Base-by-base conservation (phyloP, 2,888 invertebrate species). In the Gastrophysa polygoni region DNA sequence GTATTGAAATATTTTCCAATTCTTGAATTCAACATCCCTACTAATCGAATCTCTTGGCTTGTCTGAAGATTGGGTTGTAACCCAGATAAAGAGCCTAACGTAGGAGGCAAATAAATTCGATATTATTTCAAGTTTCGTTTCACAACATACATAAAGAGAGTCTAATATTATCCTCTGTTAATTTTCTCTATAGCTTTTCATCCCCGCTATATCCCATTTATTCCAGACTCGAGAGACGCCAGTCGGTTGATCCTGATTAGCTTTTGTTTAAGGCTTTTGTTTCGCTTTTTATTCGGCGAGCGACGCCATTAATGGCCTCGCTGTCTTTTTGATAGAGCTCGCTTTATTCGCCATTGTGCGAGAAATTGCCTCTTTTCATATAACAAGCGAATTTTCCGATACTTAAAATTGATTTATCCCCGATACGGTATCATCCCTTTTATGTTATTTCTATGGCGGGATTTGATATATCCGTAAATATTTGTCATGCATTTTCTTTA, bases 201-300 rank as follows among this genome's bases (percentile, higher is more conserved):
- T 34, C 61, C 21, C 63, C 55, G 54, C 38, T 32, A 46, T 54
- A 55, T 50, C 46, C 54, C 60, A 38, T 38, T 38, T 17, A 21
- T 24, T 28, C n/a, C n/a, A n/a, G n/a, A n/a, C n/a, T 24, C 28
- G 43, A 54, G 54, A 54, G 17, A 49, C 58, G 56, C 55, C 57
- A 51, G 54, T 58, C 62, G 62, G 70, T 57, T 68, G 63, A 68
- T 69, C 68, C 68, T 69, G 75, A 76, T 75, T 73, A 74, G 74
- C 72, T 72, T 75, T 74, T 75, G 76, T 75, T 74, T 71, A 71
- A 67, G 63, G 66, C 69, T 67, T 68, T 73, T 73, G 70, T 73
- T 69, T 68, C 63, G 64, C 58, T 66, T 71, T 68, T 64, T 61
- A 64, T 63, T 66, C 66, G 66, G 57, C 57, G 55, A 59, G 44